Evolutionary conservation across 2,797 vertebrate species (phyloP).

Genomic region (Cetoscarus ocellatus): DNA sequence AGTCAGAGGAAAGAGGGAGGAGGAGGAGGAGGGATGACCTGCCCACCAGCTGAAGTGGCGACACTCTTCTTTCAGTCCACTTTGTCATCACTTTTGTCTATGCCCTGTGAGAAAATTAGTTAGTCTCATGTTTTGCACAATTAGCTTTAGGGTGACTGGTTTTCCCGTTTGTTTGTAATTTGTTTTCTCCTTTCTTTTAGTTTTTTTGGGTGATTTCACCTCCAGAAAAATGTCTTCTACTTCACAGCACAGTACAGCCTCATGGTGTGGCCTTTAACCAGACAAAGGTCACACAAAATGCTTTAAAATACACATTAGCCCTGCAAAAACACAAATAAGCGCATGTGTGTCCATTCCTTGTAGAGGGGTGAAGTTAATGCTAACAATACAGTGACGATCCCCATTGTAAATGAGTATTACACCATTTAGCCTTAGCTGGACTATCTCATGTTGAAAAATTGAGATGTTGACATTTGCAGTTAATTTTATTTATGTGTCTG

Average conservation of each 20-base stretch:
- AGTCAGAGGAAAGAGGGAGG: constrained; percentile 46
- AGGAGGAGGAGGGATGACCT: constrained; percentile 48
- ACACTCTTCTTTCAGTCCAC: constrained; percentile 32
- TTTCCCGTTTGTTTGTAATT: constrained; percentile 4
- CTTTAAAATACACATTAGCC: not conserved
- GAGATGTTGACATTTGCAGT: constrained; percentile 59
- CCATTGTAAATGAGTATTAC: not conserved
- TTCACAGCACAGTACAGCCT: constrained; percentile 26
- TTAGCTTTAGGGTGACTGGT: constrained; percentile 17
- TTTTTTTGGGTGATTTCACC: constrained; percentile 15
- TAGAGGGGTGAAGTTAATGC: not conserved
- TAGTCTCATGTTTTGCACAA: constrained; percentile 2
- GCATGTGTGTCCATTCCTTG: not conserved
- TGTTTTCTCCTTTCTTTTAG: too few relatives aligned
- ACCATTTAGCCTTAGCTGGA: constrained; percentile 14
- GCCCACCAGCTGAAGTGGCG: constrained; percentile 31
- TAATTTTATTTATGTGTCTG: constrained; percentile 42
- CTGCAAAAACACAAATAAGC: constrained; percentile 1
- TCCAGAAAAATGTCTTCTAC: constrained; percentile 33
- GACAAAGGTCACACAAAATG: constrained; percentile 17
- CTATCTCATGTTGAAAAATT: constrained; percentile 38
- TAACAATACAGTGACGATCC: not conserved
- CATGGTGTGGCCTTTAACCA: constrained; percentile 4
- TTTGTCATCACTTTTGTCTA: constrained; percentile 24
- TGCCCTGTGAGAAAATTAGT: constrained; percentile 40